phyloP scores from a whole-genome alignment of 2,113 vertebrate species.

The Calidris pugnax region DNA sequence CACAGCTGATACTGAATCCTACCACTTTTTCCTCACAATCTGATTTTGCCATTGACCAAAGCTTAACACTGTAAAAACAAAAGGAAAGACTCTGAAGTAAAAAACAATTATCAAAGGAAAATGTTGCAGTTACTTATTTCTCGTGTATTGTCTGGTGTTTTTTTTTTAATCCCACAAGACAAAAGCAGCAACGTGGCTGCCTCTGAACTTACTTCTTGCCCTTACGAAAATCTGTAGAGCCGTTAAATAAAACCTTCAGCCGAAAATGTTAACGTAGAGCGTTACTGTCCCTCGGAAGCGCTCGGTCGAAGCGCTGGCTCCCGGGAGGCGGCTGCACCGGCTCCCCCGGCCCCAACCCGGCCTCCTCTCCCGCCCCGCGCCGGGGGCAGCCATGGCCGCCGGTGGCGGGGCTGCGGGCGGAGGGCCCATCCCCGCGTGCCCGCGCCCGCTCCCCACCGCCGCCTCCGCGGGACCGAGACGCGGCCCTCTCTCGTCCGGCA shows the following conservation, averaged over 20 bases:
- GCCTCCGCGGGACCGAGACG: accelerated
- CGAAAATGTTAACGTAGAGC: background rate
- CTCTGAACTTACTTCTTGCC: background rate
- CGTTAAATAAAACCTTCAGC: background rate
- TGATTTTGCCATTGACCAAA: background rate
- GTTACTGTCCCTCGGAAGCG: background rate
- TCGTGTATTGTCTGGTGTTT: background rate
- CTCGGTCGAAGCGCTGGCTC: background rate
- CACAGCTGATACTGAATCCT: background rate
- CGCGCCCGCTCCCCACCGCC: accelerated
- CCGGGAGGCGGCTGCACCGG: accelerated
- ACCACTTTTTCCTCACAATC: background rate
- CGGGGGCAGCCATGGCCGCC: accelerated
- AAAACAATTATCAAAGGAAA: background rate
- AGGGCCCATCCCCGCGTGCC: too few relatives aligned
- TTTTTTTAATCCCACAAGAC: background rate
- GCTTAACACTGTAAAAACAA: background rate
- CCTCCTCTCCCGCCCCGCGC: too few relatives aligned
- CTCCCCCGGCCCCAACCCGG: too few relatives aligned
- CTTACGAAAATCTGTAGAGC: background rate
- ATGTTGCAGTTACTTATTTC: background rate
- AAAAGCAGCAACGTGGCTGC: background rate
- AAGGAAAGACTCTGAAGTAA: background rate
- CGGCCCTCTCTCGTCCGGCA: background rate
- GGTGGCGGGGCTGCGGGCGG: background rate